phyloP scores from a whole-genome alignment of 2,888 invertebrate species.

The Nemurella pictetii region DNA sequence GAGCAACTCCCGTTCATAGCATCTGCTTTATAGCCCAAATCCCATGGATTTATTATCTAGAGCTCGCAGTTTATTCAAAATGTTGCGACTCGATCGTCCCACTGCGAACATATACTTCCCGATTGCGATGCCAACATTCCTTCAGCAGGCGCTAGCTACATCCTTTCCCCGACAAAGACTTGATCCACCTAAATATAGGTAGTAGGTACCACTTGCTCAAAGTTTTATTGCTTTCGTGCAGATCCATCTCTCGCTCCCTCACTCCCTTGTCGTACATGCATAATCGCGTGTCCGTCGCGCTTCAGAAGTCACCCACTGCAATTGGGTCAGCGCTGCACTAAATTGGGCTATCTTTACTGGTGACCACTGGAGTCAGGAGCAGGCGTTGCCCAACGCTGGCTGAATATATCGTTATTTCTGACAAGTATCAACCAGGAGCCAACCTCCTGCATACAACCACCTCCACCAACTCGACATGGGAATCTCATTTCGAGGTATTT shows the following conservation, averaged over 20 bases:
- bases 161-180: neutral
- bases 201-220: neutral
- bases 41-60: neutral
- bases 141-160: no score
- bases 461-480: neutral
- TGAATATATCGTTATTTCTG: neutral
- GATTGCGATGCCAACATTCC: neutral
- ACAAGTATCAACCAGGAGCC: no score
- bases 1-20: neutral
- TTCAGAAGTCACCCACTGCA: neutral
- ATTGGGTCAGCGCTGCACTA: conserved; percentile 10
- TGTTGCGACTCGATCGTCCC: neutral
- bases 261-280: neutral
- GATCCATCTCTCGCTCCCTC: neutral
- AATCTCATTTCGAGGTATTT: conserved; percentile 3
- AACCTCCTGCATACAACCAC: neutral
- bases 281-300: neutral
- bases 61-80: neutral
- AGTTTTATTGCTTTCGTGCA: conserved; percentile 6
- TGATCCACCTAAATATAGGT: conserved; percentile 4
- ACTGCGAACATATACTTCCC: neutral
- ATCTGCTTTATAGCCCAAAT: neutral
- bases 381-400: neutral
- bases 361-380: neutral
- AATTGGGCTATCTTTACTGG: neutral